Conservation (phyloP, 2,113 vertebrate genomes). For the Eulemur macaco region DNA sequence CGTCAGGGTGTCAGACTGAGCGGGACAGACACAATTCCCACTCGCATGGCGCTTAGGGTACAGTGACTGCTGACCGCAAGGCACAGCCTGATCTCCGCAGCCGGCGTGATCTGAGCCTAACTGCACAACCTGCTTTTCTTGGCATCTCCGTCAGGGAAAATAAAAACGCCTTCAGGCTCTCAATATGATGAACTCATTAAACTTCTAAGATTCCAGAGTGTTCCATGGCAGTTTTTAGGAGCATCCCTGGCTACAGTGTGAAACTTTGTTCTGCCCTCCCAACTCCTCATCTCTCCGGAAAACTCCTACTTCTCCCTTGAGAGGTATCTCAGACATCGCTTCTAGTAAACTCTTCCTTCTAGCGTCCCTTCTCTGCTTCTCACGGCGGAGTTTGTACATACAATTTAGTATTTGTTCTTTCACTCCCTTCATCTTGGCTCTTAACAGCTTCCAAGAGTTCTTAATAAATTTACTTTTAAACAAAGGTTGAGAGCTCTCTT, state of each 20-base stretch:
- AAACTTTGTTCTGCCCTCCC: neutral
- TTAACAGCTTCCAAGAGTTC: neutral
- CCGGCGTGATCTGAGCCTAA: neutral
- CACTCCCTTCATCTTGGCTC: neutral
- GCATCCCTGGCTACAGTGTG: neutral
- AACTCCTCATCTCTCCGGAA: neutral
- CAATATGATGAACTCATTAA: neutral
- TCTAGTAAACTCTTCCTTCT: neutral
- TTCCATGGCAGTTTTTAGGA: neutral
- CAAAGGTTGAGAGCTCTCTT: neutral
- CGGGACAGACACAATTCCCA: neutral
- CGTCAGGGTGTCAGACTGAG: neutral
- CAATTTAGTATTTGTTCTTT: neutral
- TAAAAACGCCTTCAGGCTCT: neutral
- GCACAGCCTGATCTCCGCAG: neutral
- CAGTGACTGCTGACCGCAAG: neutral
- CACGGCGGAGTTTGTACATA: neutral
- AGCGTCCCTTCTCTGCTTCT: neutral
- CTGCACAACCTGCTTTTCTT: neutral
- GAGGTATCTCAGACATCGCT: neutral
- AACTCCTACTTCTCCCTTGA: neutral
- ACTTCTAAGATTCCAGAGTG: neutral
- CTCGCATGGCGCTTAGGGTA: fast-evolving
- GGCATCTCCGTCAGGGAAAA: neutral
- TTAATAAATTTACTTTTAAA: neutral